Evolutionary conservation across 2,113 vertebrate genomes (phyloP), one percentile per base, ranked within the genome.

Genomic region (Misgurnus anguillicaudatus): DNA sequence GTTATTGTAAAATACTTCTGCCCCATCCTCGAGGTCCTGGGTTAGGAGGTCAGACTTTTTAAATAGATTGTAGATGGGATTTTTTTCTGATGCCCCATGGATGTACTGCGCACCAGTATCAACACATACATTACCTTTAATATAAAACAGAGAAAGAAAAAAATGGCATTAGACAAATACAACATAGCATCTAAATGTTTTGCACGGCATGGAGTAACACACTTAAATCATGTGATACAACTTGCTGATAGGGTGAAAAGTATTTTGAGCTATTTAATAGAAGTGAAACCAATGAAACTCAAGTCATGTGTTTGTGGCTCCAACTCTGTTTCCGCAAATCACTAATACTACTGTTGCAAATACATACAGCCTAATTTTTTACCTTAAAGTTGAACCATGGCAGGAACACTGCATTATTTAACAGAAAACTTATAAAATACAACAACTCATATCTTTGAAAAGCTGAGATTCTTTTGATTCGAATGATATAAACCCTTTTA

Each of bases 51-150:
- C 81, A 39, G 62, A 70, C 16, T 80, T 67, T 39, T 75, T 86
- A 16, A 77, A 63, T 9, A 88, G 79, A 58, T 61, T 38, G 75
- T 71, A 88, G 2, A 87, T 68, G 39, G 85, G 85, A 67, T 88
- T 88, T 66, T 72, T n/a, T 36, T 83, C 80, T 47, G 73, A 78
- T 0, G 82, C 63, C 14, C 84, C 85, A 57, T 88, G 87, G 71
- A 88, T 86, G 53, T 60, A 87, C 41, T 88, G 84, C 17, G 87
- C 84, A 47, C 85, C 85, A 48, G 79, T 81, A 38, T 85, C 82
- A 48, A 88, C 77, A 75, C 81, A 75, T 5, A 41, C 38, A 16
- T 80, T 82, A 10, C 81, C 87, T 88, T 71, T 68, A 17, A 13
- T 48, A 62, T 61, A 51, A 41, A 76, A 65, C n/a, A 57, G 3